Evolutionary conservation across 2,113 vertebrate genomes (phyloP).

Genomic region (Euleptes europaea): DNA sequence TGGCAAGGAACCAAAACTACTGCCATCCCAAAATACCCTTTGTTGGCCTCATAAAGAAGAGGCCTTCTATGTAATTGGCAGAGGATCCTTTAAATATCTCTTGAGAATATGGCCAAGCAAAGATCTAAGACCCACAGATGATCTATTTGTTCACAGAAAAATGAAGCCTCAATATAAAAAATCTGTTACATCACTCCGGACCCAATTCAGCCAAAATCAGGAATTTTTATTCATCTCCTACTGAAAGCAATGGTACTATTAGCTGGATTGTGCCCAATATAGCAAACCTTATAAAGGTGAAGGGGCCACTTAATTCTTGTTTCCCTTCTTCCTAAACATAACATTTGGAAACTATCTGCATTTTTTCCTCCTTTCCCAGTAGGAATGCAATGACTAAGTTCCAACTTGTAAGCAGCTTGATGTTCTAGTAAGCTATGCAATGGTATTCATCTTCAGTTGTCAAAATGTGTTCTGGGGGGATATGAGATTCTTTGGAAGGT

Average conservation of each 20-base stretch:
- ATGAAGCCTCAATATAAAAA: background rate
- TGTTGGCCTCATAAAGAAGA: background rate
- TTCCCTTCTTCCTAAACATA: background rate
- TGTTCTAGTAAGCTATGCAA: background rate
- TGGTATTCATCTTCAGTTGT: background rate
- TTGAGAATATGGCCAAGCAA: slow-evolving; percentile 23
- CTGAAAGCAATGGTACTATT: background rate
- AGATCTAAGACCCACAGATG: slow-evolving; percentile 20
- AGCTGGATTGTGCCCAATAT: background rate
- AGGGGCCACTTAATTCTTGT: background rate
- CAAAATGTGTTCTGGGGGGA: background rate
- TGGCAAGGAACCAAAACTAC: slow-evolving; percentile 56
- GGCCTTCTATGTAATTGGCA: slow-evolving; percentile 9
- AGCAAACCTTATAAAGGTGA: background rate
- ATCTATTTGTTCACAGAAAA: slow-evolving; percentile 18
- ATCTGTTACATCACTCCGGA: background rate
- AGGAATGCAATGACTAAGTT: background rate
- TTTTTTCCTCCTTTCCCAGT: background rate
- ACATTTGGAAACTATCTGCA: background rate
- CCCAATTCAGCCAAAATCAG: background rate
- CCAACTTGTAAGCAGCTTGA: background rate
- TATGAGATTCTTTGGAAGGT: background rate
- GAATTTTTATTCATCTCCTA: background rate
- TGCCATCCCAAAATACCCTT: slow-evolving; percentile 41
- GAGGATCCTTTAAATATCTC: slow-evolving; percentile 24